phyloP scores from a whole-genome alignment of 1,140 invertebrate genomes.

The Drosophila prosaltans region DNA sequence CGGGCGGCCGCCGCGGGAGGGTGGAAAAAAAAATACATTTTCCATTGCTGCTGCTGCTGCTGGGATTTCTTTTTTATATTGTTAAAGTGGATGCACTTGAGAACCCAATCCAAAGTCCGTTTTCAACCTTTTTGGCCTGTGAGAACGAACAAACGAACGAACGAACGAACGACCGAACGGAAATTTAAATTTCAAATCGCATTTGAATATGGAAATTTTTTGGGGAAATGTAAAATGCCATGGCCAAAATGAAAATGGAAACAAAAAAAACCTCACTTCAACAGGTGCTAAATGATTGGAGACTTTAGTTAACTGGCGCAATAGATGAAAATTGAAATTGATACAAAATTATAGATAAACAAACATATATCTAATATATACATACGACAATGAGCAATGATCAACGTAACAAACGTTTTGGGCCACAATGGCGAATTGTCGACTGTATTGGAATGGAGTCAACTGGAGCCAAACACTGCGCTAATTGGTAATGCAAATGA shows the following conservation, averaged over 20 bases:
- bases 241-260: not conserved
- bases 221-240: not conserved
- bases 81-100: constrained; percentile 63
- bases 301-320: constrained; percentile 15
- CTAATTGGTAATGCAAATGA: constrained; percentile 64
- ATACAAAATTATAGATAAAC: constrained; percentile 14
- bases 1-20: constrained; percentile 42
- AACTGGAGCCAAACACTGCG: constrained; percentile 44
- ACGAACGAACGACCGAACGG: constrained; percentile 14
- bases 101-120: constrained; percentile 28
- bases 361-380: constrained; percentile 10
- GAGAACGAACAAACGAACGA: constrained; percentile 31
- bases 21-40: constrained; percentile 70
- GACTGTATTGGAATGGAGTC: constrained; percentile 32
- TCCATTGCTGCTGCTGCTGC: constrained; percentile 43
- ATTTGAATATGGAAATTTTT: constrained; percentile 36
- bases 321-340: constrained; percentile 30
- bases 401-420: constrained; percentile 33
- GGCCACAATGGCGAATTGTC: constrained; percentile 60
- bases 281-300: constrained; percentile 19
- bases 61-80: constrained; percentile 23
- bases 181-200: constrained; percentile 46
- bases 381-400: constrained; percentile 30
- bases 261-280: constrained; percentile 5
- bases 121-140: constrained; percentile 34